These are phyloP conservation scores for Cosmia pyralina DNA, from an alignment of 2,888 invertebrate species.

Conservation along the genomic window DNA sequence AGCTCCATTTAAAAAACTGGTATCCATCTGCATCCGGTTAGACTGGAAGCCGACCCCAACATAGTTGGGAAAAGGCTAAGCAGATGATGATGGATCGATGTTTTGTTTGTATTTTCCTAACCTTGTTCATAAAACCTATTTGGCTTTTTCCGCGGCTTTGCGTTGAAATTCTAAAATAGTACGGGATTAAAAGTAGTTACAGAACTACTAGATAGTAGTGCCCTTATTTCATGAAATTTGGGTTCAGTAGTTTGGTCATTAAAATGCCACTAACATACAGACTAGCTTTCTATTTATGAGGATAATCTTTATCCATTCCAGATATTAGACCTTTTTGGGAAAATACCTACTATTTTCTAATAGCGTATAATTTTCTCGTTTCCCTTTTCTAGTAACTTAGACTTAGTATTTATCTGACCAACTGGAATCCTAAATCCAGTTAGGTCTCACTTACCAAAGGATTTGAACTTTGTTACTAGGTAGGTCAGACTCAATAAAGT, in stretches of 20 bases:
- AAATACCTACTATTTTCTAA: slow-evolving; percentile 20
- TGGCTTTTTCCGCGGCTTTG: neutral
- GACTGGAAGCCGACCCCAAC: too few species aligned
- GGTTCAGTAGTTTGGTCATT: neutral
- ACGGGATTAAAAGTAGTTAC: slow-evolving; percentile 7
- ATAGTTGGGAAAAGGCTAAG: too few species aligned
- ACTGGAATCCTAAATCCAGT: slow-evolving; percentile 4
- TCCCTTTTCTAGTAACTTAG: slow-evolving; percentile 8
- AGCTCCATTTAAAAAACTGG: too few species aligned
- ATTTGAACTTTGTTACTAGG: slow-evolving; percentile 21
- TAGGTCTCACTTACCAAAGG: slow-evolving; percentile 1
- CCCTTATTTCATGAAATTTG: neutral
- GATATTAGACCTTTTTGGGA: slow-evolving; percentile 8
- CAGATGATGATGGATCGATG: too few species aligned
- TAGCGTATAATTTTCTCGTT: slow-evolving; percentile 20
- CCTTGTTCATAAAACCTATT: neutral
- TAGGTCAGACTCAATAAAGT: slow-evolving; percentile 28
- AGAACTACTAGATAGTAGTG: too few species aligned
- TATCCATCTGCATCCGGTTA: too few species aligned
- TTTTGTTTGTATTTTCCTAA: neutral
- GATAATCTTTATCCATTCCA: slow-evolving; percentile 23
- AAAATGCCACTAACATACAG: slow-evolving; percentile 1
- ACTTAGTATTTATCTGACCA: neutral
- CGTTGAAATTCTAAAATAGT: neutral
- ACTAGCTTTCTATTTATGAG: neutral